Percentiles rank a stretch among this genome's conserved stretches.
These are phyloP conservation scores for Calypte anna DNA, from an alignment of 2,113 vertebrate genomes.

Conservation along the genomic window DNA sequence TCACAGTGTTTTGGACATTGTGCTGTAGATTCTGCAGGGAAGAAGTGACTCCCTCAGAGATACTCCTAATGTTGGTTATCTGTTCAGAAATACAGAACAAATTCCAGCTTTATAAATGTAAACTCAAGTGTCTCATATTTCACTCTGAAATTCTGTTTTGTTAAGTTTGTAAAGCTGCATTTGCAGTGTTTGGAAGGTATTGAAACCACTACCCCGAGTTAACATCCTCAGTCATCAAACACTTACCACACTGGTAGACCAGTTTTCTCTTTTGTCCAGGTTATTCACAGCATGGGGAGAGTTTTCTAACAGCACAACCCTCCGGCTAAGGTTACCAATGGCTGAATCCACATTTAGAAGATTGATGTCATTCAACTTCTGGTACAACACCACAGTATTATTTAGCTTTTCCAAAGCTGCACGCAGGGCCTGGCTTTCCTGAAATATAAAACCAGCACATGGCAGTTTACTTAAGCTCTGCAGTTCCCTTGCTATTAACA, in stretches of 20 bases:
- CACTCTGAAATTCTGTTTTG: not conserved
- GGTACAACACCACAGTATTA: slow-evolving; percentile 54
- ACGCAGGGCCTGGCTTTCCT: slow-evolving; percentile 74
- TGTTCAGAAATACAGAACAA: not conserved
- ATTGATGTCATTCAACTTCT: slow-evolving; percentile 75
- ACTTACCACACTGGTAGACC: slow-evolving; percentile 61
- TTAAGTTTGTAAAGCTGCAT: not conserved
- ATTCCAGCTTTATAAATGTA: not conserved
- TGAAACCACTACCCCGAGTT: not conserved
- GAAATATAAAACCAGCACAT: slow-evolving; percentile 58
- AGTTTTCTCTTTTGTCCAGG: slow-evolving; percentile 60
- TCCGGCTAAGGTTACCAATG: slow-evolving; percentile 73
- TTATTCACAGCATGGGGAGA: slow-evolving; percentile 48
- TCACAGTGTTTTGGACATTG: not conserved
- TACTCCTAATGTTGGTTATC: not conserved
- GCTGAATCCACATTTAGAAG: slow-evolving; percentile 72
- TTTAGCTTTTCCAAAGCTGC: slow-evolving; percentile 78
- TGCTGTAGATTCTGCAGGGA: not conserved
- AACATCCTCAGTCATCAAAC: not conserved
- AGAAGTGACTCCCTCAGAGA: not conserved
- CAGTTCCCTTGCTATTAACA: not conserved
- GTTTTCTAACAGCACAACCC: slow-evolving; percentile 71
- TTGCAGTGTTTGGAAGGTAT: not conserved
- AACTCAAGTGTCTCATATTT: not conserved
- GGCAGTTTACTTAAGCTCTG: not conserved